These are phyloP conservation scores for Perognathus longimembris DNA, from an alignment of 2,113 vertebrate genomes.

Conservation along the genomic window DNA sequence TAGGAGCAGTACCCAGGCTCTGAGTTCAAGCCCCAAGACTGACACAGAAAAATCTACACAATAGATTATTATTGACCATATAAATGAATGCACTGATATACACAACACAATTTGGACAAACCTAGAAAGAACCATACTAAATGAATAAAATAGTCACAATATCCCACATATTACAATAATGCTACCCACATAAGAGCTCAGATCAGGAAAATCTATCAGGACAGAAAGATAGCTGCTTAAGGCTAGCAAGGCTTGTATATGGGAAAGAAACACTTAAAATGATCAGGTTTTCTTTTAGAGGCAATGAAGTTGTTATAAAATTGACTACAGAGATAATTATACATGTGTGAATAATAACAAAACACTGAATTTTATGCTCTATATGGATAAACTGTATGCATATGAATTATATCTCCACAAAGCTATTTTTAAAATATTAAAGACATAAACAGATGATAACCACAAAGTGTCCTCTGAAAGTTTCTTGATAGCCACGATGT, in stretches of 20 bases:
- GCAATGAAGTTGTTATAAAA: conserved; percentile 10
- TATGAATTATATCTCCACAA: neutral
- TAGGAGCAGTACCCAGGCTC: no score
- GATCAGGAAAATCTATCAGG: neutral
- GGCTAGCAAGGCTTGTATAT: neutral
- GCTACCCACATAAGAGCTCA: neutral
- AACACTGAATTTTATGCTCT: neutral
- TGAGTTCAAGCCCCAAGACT: no score
- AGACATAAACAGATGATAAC: neutral
- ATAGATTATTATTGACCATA: neutral
- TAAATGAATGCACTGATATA: neutral
- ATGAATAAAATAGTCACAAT: conserved; percentile 24
- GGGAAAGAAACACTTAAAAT: neutral
- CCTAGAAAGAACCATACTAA: neutral
- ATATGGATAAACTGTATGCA: neutral
- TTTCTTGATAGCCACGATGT: neutral
- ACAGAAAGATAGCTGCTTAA: neutral
- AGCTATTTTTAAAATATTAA: neutral
- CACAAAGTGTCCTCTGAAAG: neutral
- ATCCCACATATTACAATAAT: neutral
- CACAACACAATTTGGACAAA: neutral
- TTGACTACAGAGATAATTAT: neutral
- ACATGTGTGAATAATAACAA: neutral
- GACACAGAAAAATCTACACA: neutral
- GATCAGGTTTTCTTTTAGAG: neutral